Evolutionary conservation across 1,140 invertebrate species (phyloP).

Genomic region (Hesperophylax magnus): DNA sequence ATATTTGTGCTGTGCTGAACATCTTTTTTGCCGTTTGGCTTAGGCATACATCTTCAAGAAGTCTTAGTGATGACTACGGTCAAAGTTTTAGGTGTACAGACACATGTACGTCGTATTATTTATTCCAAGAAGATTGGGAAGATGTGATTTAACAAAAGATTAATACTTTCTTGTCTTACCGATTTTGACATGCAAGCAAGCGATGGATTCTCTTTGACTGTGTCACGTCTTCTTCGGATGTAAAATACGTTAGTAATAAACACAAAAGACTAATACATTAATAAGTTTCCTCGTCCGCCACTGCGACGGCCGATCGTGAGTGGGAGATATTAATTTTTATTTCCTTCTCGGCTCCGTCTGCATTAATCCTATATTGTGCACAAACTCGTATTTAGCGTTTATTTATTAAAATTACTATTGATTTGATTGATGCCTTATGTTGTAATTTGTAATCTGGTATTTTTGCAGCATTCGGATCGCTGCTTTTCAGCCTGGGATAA

Average conservation of each 20-base stretch:
- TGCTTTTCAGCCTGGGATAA: not conserved
- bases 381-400: conserved; percentile 49
- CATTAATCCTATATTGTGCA: conserved; percentile 44
- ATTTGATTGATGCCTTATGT: conserved; percentile 51
- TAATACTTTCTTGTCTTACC: too few species aligned
- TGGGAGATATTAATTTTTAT: conserved; percentile 47
- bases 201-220: too few species aligned
- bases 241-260: not conserved
- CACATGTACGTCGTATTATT: too few species aligned
- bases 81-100: too few species aligned
- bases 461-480: conserved; percentile 19
- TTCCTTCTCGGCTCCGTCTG: conserved; percentile 35
- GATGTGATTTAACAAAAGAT: too few species aligned
- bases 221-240: too few species aligned
- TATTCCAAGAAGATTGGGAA: too few species aligned
- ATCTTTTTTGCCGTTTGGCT: too few species aligned
- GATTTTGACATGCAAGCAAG: too few species aligned
- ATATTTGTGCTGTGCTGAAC: too few species aligned
- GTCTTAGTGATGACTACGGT: too few species aligned
- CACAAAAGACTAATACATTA: not conserved
- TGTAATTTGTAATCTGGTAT: conserved; percentile 49
- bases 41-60: too few species aligned
- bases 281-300: not conserved
- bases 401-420: conserved; percentile 53
- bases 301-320: conserved; percentile 38